Base-by-base conservation (phyloP, 2,113 vertebrate genomes). In the Hylia prasina region DNA sequence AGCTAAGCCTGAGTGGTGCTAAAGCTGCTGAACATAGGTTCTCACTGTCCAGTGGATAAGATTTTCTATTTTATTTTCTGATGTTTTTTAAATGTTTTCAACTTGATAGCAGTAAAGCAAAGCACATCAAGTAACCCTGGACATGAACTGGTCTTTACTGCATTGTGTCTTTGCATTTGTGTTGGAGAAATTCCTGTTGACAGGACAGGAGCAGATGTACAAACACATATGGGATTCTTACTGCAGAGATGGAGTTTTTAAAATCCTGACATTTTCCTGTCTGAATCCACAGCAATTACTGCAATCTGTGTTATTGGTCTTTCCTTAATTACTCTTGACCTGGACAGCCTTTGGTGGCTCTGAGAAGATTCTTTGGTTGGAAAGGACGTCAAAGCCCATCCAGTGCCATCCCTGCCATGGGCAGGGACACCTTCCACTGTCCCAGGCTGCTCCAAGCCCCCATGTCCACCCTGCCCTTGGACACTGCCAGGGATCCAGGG, bases 301-400 rank as follows among this genome's bases (percentile, higher is more conserved):
- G 42, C 37, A 65, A 9, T 61, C 44, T 35, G 7, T 28, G 24
- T 25, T 71, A 10, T 30, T 45, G 20, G 8, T 44, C 15, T 40
- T 82, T 60, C 45, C 31, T 21, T 75, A 45, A 21, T 71, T 81
- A 8, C 9, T 85, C 31, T 70, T 48, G 33, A 8, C 23, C 37
- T 66, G n/a, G 20, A 27, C 18, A 25, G 53, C 7, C 15, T 80
- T 47, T 75, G 25, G 21, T 61, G 8, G 23, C 50, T 87, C 25
- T 87, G 11, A 47, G 35, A 50, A 87, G 69, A 31, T 7, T 61
- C 22, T 31, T 61, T 48, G 48, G 5, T 63, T 54, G 87, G n/a
- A 9, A 69, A 7, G 10, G 15, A 76, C 40, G 7, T 54, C 0
- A 11, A 63, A 82, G 0, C 6, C 5, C 60, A 47, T 0, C 53